These are phyloP conservation scores for Cotesia typhae DNA, from an alignment of 1,140 invertebrate genomes.

Conservation along the genomic window DNA sequence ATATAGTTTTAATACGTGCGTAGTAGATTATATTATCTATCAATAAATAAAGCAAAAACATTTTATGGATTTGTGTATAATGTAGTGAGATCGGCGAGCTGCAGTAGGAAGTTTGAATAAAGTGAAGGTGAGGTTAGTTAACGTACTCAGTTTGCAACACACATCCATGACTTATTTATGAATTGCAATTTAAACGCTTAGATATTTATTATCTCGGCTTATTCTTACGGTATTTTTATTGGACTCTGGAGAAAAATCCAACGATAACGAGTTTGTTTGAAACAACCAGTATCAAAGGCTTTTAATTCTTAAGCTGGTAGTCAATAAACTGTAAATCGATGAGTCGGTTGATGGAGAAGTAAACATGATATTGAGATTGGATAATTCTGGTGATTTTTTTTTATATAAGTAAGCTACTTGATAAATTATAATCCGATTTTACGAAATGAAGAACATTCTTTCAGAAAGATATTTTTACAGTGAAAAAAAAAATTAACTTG, in stretches of 20 bases:
- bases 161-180: slow-evolving; percentile 26
- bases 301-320: background rate
- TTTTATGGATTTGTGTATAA: background rate
- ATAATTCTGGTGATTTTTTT: too few species aligned
- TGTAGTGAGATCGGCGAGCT: background rate
- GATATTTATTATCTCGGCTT: background rate
- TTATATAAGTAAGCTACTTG: too few species aligned
- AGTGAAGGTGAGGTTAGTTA: slow-evolving; percentile 20
- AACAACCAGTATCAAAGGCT: too few species aligned
- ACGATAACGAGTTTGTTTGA: background rate
- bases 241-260: background rate
- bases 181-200: slow-evolving; percentile 1
- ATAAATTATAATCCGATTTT: too few species aligned
- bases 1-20: too few species aligned
- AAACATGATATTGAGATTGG: too few species aligned
- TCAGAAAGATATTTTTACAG: too few species aligned
- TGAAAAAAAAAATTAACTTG: background rate
- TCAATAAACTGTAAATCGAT: background rate
- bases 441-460: too few species aligned
- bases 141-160: background rate
- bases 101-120: slow-evolving; percentile 6
- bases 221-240: background rate
- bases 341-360: too few species aligned
- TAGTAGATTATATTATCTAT: too few species aligned
- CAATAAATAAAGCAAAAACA: background rate